Evolutionary conservation across 1,140 invertebrate species (phyloP).

Genomic region (Listronotus bonariensis): DNA sequence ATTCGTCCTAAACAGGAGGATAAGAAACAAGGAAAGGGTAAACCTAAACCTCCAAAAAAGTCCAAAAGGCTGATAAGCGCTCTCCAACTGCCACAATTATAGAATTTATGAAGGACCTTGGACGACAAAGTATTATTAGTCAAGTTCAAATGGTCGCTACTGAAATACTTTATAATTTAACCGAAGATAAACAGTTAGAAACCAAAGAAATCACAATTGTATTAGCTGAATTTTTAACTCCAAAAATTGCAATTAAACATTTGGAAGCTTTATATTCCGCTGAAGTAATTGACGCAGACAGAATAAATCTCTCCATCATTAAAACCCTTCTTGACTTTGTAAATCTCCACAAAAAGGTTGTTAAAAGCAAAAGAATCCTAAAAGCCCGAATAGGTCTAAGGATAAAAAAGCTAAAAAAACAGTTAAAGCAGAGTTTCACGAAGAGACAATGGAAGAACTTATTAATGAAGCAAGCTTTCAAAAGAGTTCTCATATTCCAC

Average conservation of each 20-base stretch:
- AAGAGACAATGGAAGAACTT: background rate
- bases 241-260: constrained; percentile 25
- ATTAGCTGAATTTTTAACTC: constrained; percentile 38
- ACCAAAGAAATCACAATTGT: constrained; percentile 21
- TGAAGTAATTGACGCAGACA: constrained; percentile 21
- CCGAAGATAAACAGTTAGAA: constrained; percentile 25
- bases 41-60: constrained; percentile 1
- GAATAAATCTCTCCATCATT: constrained; percentile 12
- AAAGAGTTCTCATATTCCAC: background rate
- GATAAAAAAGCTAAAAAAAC: background rate
- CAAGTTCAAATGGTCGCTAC: constrained; percentile 35
- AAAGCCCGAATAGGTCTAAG: constrained; percentile 2
- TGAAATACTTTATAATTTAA: constrained; percentile 35
- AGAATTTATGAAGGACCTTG: constrained; percentile 27
- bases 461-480: background rate
- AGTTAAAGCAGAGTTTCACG: background rate
- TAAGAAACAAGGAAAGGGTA: background rate
- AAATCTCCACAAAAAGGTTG: constrained; percentile 23
- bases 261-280: constrained; percentile 37
- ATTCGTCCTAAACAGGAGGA: background rate
- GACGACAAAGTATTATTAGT: constrained; percentile 33
- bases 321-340: constrained; percentile 26
- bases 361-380: constrained; percentile 13
- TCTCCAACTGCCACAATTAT: constrained; percentile 16
- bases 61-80: constrained; percentile 7